These are phyloP conservation scores for Chaenogobius annularis DNA, from an alignment of 2,113 vertebrate genomes.

Conservation along the genomic window DNA sequence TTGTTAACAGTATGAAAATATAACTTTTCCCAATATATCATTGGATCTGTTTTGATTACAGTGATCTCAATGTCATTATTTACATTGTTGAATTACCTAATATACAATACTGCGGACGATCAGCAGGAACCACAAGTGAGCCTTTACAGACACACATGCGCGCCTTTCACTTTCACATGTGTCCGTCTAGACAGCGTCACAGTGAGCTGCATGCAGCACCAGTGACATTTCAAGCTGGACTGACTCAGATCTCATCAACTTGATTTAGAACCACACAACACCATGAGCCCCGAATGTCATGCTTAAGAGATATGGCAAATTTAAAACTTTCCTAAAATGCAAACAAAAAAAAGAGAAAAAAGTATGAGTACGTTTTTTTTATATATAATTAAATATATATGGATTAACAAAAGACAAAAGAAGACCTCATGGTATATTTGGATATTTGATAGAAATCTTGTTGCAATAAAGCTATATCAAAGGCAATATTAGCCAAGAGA, in stretches of 20 bases:
- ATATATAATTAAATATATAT: background rate
- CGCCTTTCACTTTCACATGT: slow-evolving; percentile 9
- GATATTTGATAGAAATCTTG: background rate
- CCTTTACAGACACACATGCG: slow-evolving; percentile 20
- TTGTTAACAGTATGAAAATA: no score
- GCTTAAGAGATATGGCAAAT: background rate
- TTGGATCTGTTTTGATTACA: background rate
- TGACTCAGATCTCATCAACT: slow-evolving; percentile 45
- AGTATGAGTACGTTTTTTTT: no score
- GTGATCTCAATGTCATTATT: slow-evolving; percentile 26
- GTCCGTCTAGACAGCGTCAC: slow-evolving; percentile 30
- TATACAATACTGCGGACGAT: no score
- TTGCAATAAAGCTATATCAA: no score
- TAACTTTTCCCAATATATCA: no score
- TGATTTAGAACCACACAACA: slow-evolving; percentile 42
- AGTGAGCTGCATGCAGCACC: slow-evolving; percentile 27
- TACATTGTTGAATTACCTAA: slow-evolving; percentile 26
- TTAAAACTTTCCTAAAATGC: background rate
- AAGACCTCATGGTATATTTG: background rate
- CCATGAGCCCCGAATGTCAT: slow-evolving; percentile 7
- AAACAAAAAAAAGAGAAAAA: background rate
- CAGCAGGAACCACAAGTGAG: slow-evolving; percentile 29
- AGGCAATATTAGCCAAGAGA: no score
- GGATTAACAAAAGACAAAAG: background rate
- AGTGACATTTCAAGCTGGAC: slow-evolving; percentile 43